phyloP scores from a whole-genome alignment of 2,888 invertebrate genomes.

The Aphidius colemani region DNA sequence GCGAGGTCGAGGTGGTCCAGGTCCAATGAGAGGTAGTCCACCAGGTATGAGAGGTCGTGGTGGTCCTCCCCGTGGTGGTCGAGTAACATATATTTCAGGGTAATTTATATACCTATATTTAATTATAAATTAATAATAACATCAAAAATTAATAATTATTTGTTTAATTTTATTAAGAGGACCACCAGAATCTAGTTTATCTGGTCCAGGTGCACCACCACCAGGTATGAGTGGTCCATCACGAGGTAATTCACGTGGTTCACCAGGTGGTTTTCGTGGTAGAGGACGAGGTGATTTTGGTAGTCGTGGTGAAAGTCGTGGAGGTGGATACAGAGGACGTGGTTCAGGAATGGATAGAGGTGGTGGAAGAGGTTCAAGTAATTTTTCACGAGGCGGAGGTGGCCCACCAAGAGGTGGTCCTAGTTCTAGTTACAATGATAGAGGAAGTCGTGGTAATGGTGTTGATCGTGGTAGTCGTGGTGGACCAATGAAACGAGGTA shows the following conservation, averaged over 20 bases:
- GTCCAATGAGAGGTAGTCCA: constrained; percentile 56
- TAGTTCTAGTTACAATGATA: too few relatives aligned
- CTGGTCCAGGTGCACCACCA: constrained; percentile 48
- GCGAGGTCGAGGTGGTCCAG: constrained; percentile 52
- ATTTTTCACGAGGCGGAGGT: constrained; percentile 34
- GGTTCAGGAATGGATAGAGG: constrained; percentile 61
- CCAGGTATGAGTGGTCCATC: constrained; percentile 53
- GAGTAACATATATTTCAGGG: constrained; percentile 56
- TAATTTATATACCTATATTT: constrained; percentile 31
- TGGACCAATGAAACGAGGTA: constrained; percentile 58
- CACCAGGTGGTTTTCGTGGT: constrained; percentile 47
- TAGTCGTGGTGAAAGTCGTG: constrained; percentile 57
- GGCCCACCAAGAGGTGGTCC: constrained; percentile 37
- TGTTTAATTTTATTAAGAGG: constrained; percentile 39
- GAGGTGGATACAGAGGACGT: constrained; percentile 53
- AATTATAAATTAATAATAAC: not conserved
- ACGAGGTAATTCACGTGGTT: constrained; percentile 50
- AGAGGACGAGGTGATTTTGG: constrained; percentile 54
- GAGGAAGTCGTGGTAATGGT: constrained; percentile 59
- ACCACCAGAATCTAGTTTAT: constrained; percentile 51
- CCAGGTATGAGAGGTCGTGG: constrained; percentile 55
- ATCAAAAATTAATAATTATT: not conserved
- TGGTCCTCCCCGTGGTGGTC: constrained; percentile 54
- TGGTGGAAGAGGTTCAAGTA: constrained; percentile 39
- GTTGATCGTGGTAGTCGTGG: constrained; percentile 51